A percentile compares a stretch with the other conserved stretches of the same genome.
Conservation (phyloP, 2,113 vertebrate species). For the Saimiri boliviensis region DNA sequence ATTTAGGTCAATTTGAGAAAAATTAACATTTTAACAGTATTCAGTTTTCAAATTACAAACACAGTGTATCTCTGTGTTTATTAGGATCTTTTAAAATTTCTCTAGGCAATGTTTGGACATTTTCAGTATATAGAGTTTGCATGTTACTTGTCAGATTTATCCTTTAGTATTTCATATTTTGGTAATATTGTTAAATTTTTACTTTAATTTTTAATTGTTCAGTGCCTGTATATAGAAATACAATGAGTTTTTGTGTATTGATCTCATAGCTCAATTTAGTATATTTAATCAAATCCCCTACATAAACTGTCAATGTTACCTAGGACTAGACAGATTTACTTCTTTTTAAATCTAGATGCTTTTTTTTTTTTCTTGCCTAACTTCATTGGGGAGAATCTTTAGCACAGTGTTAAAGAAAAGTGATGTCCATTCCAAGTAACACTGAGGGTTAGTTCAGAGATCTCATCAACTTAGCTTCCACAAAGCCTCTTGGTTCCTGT, state of each 20-base stretch:
- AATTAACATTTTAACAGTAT: neutral
- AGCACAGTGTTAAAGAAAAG: neutral
- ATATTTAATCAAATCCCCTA: neutral
- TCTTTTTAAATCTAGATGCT: neutral
- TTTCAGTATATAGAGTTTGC: neutral
- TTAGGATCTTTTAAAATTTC: neutral
- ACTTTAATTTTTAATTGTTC: neutral
- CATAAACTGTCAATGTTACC: neutral
- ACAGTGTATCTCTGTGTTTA: neutral
- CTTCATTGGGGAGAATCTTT: neutral
- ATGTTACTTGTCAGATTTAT: neutral
- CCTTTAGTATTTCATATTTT: neutral
- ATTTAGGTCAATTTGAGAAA: neutral
- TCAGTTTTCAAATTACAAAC: neutral
- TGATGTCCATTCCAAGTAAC: neutral
- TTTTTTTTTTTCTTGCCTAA: neutral
- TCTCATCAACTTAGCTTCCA: neutral
- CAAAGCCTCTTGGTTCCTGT: neutral
- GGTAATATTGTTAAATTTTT: neutral
- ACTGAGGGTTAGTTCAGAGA: neutral
- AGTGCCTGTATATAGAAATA: neutral
- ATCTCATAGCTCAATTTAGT: neutral
- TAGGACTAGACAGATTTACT: neutral
- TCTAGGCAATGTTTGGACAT: neutral
- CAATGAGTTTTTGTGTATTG: neutral